Conservation (phyloP, 2,888 invertebrate species). For the Limnephilus lunatus region DNA sequence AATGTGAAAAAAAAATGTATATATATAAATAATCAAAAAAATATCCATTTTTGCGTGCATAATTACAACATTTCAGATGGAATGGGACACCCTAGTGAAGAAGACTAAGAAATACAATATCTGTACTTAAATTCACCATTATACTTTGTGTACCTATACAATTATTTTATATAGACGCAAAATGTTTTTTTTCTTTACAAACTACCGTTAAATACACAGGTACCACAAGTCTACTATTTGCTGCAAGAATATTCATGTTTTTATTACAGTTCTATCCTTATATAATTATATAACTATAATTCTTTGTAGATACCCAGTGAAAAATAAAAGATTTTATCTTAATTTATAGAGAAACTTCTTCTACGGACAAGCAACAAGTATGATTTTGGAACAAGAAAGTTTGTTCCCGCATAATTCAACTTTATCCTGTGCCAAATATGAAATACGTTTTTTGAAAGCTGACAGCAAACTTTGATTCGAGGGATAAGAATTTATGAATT, state of each 20-base stretch:
- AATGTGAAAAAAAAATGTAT: too few species aligned
- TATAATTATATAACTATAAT: not conserved
- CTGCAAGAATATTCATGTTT: not conserved
- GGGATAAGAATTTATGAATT: constrained; percentile 5
- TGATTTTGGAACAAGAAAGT: constrained; percentile 44
- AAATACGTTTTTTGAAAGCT: constrained; percentile 39
- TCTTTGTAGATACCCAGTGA: not conserved
- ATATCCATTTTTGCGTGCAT: too few species aligned
- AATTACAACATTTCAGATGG: too few species aligned
- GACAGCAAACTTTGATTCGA: not conserved
- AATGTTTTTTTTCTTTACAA: too few species aligned
- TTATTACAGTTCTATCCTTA: not conserved
- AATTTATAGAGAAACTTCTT: constrained; percentile 57
- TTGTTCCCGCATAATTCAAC: constrained; percentile 47
- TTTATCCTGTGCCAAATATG: constrained; percentile 47
- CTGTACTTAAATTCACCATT: too few species aligned
- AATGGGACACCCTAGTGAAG: too few species aligned
- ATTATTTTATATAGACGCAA: too few species aligned
- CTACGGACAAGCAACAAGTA: constrained; percentile 52
- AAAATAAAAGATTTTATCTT: constrained; percentile 48
- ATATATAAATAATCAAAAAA: too few species aligned
- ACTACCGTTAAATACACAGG: too few species aligned
- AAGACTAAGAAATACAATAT: too few species aligned
- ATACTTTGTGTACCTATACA: too few species aligned
- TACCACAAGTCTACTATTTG: too few species aligned